Base-by-base conservation (phyloP, 2,113 vertebrate genomes). In the Microcebus tavaratra region DNA sequence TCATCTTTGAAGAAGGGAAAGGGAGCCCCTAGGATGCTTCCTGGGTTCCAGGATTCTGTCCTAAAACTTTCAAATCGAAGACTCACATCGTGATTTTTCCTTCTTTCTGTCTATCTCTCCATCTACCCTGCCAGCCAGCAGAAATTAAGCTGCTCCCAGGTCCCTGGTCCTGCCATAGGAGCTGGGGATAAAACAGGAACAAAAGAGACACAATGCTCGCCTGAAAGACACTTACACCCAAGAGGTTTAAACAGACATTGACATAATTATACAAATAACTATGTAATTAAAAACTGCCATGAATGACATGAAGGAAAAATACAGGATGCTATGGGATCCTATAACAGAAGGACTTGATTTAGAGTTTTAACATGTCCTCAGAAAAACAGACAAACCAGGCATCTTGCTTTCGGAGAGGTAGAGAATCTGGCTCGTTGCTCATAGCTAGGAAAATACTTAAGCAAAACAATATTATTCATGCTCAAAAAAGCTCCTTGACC, bases 211-310 rank as follows among this genome's bases (percentile, higher is more conserved):
- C 61, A 78, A 36, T 63, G 10, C 23, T 34, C 79, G 42, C 70
- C 53, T 65, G 57, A 88, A 80, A 78, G n/a, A 67, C 6, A 45
- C 31, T 72, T 39, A 45, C 8, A 79, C 23, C 20, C 14, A 50
- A 91, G 65, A 65, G 20, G 34, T 72, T 92, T 72, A 67, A 70
- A 82, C 23, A 61, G n/a, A 55, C 31, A 95, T 65, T 76, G 88
- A 17, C 2, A 21, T 88, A 92, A 88, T 65, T 68, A 78, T 42
- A 63, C 78, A 96, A 95, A 84, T 87, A 92, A 92, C 73, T 48
- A 34, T 10, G 13, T 48, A 34, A 20, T 61, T 73, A 13, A 55
- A 94, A 96, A 87, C 5, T 5, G 7, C 29, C 68, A 6, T 76
- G 45, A 89, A 87, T 29, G 67, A 23, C 59, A 79, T n/a, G 50